A percentile compares a stretch with the other conserved stretches of the same genome.
phyloP scores from a whole-genome alignment of 2,113 vertebrate species.

The Thalassoma bifasciatum region DNA sequence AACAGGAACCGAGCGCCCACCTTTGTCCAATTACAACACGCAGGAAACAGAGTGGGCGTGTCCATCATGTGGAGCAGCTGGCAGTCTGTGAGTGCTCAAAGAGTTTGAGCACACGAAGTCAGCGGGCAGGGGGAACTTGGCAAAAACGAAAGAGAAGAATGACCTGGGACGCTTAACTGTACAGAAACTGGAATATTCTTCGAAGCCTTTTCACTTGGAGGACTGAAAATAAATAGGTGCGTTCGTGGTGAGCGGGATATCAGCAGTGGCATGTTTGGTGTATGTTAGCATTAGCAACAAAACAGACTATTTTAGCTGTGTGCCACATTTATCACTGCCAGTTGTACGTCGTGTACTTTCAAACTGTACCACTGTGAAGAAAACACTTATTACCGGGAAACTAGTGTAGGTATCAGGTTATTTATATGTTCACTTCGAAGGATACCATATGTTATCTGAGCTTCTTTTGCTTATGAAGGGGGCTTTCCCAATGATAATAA shows the following conservation, averaged over 20 bases:
- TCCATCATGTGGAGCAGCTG: conserved; percentile 22
- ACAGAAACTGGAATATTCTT: background rate
- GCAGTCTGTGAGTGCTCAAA: conserved; percentile 14
- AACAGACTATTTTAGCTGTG: background rate
- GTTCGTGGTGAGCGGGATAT: conserved; percentile 48
- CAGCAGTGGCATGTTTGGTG: background rate
- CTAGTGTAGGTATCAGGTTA: background rate
- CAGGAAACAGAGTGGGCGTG: conserved; percentile 45
- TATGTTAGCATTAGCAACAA: conserved; percentile 60
- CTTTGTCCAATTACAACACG: conserved; percentile 62
- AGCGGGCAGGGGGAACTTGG: background rate
- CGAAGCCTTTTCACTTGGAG: background rate
- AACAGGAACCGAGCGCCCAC: fast-evolving
- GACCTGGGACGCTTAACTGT: conserved; percentile 27
- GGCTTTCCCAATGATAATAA: conserved; percentile 34
- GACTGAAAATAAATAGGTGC: conserved; percentile 14
- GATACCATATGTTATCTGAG: conserved; percentile 7
- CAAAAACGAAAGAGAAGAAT: conserved; percentile 48
- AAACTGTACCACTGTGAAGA: no score
- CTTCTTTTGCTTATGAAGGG: background rate
- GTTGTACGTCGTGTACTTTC: background rate
- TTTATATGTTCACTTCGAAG: background rate
- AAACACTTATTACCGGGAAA: background rate
- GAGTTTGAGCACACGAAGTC: conserved; percentile 44
- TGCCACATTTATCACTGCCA: background rate